Conservation (phyloP, 2,113 vertebrate genomes). For the Axis porcinus region DNA sequence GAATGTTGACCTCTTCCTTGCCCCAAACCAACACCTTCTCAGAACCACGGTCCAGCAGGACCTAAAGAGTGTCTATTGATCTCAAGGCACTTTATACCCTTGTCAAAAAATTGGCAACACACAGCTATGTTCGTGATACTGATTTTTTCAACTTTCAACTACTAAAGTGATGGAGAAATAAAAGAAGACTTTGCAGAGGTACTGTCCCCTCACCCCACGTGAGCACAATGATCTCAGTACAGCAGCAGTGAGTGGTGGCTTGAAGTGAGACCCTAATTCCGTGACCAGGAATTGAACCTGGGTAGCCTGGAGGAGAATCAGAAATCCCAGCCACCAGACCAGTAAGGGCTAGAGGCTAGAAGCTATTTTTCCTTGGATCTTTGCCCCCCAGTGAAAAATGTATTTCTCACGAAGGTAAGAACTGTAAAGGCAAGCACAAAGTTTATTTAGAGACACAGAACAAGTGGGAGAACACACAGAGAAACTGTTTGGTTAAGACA, state of each 20-base stretch:
- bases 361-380: not conserved
- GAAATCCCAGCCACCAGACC: not conserved
- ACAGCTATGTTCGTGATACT: not conserved
- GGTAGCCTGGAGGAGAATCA: not conserved
- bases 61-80: not conserved
- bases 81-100: not conserved
- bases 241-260: not conserved
- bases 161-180: not conserved
- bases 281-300: not conserved
- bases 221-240: rapidly evolving
- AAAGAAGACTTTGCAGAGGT: not conserved
- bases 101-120: not conserved
- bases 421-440: not conserved
- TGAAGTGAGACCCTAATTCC: not conserved
- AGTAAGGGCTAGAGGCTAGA: not conserved
- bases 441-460: not conserved
- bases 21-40: not conserved
- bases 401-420: not conserved
- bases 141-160: not conserved
- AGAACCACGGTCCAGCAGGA: not conserved
- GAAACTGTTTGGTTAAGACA: not conserved
- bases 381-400: not conserved
- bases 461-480: not conserved
- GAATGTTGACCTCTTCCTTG: not conserved
- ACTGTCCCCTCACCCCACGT: not conserved